A percentile compares a stretch with the other conserved stretches of the same genome.
These are phyloP conservation scores for Lampris incognitus DNA, from an alignment of 2,113 vertebrate species.

Conservation along the genomic window DNA sequence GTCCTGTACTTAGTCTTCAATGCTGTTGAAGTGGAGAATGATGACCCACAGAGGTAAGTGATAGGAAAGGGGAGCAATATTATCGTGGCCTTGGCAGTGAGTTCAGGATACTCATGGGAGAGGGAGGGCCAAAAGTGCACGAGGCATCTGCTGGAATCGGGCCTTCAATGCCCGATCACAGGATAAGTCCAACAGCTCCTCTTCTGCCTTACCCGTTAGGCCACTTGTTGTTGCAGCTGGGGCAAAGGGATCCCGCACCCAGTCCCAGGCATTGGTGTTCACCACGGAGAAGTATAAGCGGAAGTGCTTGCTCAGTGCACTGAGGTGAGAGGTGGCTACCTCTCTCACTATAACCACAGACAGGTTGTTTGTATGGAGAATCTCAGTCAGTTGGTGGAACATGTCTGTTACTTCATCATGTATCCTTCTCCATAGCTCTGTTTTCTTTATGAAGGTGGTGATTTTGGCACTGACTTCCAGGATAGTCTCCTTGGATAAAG, in stretches of 20 bases:
- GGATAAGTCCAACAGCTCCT: slow-evolving; percentile 31
- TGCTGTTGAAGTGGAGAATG: slow-evolving; percentile 29
- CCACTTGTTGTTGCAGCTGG: slow-evolving; percentile 26
- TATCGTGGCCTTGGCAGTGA: slow-evolving; percentile 20
- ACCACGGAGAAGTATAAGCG: slow-evolving; percentile 29
- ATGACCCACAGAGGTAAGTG: slow-evolving; percentile 29
- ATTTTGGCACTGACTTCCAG: slow-evolving; percentile 39
- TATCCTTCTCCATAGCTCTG: slow-evolving; percentile 20
- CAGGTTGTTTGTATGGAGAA: slow-evolving; percentile 28
- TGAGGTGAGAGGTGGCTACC: slow-evolving; percentile 24
- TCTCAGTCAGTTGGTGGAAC: slow-evolving; percentile 23
- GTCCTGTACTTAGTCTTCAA: slow-evolving; percentile 36
- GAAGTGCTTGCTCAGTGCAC: slow-evolving; percentile 30
- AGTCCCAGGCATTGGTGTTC: slow-evolving; percentile 31
- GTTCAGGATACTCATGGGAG: slow-evolving; percentile 29
- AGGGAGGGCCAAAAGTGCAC: slow-evolving; percentile 23
- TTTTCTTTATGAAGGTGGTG: slow-evolving; percentile 35
- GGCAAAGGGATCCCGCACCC: slow-evolving; percentile 31
- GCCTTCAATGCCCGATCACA: slow-evolving; percentile 28
- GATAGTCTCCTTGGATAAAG: slow-evolving; percentile 25
- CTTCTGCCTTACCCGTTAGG: slow-evolving; percentile 29
- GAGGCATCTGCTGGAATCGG: slow-evolving; percentile 30
- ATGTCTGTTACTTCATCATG: slow-evolving; percentile 15
- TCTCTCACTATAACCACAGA: slow-evolving; percentile 18
- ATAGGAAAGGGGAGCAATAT: slow-evolving; percentile 35